These are phyloP conservation scores for Oxytorus armatus DNA, from an alignment of 2,888 invertebrate genomes.

Conservation along the genomic window DNA sequence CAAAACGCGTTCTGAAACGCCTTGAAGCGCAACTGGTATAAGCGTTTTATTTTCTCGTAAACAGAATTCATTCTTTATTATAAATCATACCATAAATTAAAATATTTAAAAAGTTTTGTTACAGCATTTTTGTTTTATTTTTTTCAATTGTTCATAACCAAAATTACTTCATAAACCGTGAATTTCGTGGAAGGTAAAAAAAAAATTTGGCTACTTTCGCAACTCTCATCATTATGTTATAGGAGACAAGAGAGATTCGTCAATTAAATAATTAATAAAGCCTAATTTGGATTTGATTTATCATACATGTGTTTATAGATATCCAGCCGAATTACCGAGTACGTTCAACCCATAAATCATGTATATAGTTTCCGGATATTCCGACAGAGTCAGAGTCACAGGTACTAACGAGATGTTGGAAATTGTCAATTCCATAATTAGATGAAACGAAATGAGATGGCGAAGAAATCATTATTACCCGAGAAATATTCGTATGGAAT, in stretches of 20 bases:
- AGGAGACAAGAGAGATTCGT: slow-evolving; percentile 11
- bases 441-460: slow-evolving; percentile 4
- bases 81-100: too few relatives aligned
- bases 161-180: too few relatives aligned
- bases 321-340: slow-evolving; percentile 10
- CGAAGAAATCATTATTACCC: slow-evolving; percentile 23
- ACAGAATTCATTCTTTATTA: too few relatives aligned
- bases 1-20: too few relatives aligned
- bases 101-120: too few relatives aligned
- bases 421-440: slow-evolving; percentile 9
- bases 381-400: not conserved
- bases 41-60: too few relatives aligned
- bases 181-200: too few relatives aligned
- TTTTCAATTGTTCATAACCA: too few relatives aligned
- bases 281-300: slow-evolving; percentile 16
- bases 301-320: not conserved
- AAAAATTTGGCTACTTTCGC: too few relatives aligned
- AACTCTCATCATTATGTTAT: not conserved
- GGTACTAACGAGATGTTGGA: not conserved
- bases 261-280: slow-evolving; percentile 34
- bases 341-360: slow-evolving; percentile 46
- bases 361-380: slow-evolving; percentile 21
- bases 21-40: too few relatives aligned
- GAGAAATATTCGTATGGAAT: not conserved
- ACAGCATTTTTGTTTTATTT: too few relatives aligned